Conservation (phyloP, 1,140 invertebrate genomes). For the Tetragonula clypearis region DNA sequence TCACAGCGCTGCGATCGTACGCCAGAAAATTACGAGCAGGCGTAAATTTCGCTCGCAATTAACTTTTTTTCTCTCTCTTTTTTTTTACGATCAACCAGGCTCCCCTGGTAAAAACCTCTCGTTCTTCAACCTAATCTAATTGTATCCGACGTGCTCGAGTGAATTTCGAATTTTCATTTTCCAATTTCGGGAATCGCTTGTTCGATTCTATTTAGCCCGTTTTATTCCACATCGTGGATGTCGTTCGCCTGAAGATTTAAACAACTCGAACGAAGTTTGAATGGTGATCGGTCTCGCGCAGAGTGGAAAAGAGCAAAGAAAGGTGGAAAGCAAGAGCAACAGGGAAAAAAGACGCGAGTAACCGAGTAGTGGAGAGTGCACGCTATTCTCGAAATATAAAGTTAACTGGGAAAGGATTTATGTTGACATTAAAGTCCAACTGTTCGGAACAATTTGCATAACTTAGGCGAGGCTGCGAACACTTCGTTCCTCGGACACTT, state of each 20-base stretch:
- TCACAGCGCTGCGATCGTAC: background rate
- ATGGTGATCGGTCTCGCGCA: no score
- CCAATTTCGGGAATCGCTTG: no score
- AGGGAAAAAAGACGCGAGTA: slow-evolving; percentile 6
- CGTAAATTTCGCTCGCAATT: slow-evolving; percentile 22
- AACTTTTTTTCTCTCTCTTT: background rate
- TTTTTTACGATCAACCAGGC: no score
- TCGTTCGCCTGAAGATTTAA: no score
- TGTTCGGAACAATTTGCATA: slow-evolving; percentile 80
- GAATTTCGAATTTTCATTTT: no score
- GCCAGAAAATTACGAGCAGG: slow-evolving; percentile 14
- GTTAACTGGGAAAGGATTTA: slow-evolving; percentile 80
- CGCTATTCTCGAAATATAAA: slow-evolving; percentile 74
- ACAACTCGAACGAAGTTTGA: no score
- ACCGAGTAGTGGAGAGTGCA: slow-evolving; percentile 44
- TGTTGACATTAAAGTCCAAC: slow-evolving; percentile 79
- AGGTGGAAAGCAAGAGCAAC: slow-evolving; percentile 20
- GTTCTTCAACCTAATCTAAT: slow-evolving; percentile 1
- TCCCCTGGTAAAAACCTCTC: no score
- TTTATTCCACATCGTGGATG: no score
- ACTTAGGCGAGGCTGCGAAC: slow-evolving; percentile 74
- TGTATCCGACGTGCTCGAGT: background rate
- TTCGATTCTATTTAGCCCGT: no score
- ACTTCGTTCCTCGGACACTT: slow-evolving; percentile 44
- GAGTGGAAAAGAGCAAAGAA: background rate